These are phyloP conservation scores for Alitta virens DNA, from an alignment of 2,888 invertebrate genomes.

Conservation along the genomic window DNA sequence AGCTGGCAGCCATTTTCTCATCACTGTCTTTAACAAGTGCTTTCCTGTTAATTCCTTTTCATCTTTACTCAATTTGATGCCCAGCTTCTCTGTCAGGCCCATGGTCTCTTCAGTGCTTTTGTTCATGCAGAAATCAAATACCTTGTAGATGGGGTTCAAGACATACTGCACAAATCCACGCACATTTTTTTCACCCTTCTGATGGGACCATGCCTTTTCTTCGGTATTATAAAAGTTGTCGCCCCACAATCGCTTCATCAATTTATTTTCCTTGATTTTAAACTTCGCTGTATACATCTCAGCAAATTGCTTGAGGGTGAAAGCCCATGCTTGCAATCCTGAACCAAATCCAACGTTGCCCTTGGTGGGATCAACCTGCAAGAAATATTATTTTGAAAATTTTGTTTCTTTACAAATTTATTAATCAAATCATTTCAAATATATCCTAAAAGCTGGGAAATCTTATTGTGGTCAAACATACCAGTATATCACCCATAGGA, in stretches of 20 bases:
- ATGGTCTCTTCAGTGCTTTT: not conserved
- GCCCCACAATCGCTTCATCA: conserved; percentile 31
- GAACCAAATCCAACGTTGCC: conserved; percentile 32
- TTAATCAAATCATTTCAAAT: too few relatives aligned
- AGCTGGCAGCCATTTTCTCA: conserved; percentile 32
- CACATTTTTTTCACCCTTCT: not conserved
- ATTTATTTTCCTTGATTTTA: conserved; percentile 9
- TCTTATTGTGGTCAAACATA: not conserved
- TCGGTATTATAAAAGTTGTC: conserved; percentile 24
- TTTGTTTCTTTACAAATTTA: not conserved
- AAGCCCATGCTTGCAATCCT: conserved; percentile 32
- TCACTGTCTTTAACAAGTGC: conserved; percentile 21
- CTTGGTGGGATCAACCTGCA: conserved; percentile 24
- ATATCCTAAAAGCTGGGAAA: too few relatives aligned
- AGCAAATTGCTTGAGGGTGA: conserved; percentile 30
- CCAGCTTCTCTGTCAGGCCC: conserved; percentile 1
- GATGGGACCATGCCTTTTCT: conserved; percentile 24
- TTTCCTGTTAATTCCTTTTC: conserved; percentile 20
- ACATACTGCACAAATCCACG: conserved; percentile 24
- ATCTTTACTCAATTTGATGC: conserved; percentile 13
- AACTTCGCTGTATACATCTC: conserved; percentile 21
- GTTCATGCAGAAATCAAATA: not conserved
- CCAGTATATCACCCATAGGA: conserved; percentile 6
- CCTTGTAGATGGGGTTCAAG: conserved; percentile 28
- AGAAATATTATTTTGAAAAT: not conserved